Evolutionary conservation across 2,113 vertebrate genomes (phyloP).

Genomic region (Dasypus novemcinctus): DNA sequence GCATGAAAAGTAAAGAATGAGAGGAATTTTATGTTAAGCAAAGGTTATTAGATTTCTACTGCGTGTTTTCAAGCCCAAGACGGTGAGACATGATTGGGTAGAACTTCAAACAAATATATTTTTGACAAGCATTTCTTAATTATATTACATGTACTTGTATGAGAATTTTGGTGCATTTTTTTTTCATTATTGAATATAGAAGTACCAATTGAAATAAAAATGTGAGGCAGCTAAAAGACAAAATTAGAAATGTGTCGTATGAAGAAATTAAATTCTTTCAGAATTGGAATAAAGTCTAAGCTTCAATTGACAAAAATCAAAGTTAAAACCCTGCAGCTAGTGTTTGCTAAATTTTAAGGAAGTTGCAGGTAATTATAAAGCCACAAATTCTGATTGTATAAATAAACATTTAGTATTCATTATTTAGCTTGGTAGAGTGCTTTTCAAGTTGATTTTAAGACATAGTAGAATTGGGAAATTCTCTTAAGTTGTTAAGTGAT

Average conservation of each 20-base stretch:
- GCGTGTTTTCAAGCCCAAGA: not conserved
- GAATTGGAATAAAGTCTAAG: not conserved
- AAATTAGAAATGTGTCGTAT: not conserved
- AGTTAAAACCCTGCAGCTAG: not conserved
- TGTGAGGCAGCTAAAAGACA: not conserved
- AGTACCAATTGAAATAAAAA: not conserved
- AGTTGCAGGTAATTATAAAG: not conserved
- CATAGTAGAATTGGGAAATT: slow-evolving; percentile 1
- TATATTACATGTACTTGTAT: not conserved
- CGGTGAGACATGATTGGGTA: not conserved
- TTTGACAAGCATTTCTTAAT: not conserved
- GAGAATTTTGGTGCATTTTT: not conserved
- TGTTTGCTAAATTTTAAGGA: not conserved
- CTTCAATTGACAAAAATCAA: not conserved
- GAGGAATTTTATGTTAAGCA: not conserved
- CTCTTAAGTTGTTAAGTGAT: not conserved
- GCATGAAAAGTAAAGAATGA: not conserved
- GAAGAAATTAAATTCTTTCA: not conserved
- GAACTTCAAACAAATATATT: not conserved
- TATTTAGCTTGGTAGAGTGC: not conserved
- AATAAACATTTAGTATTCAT: slow-evolving; percentile 1
- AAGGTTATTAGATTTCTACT: not conserved
- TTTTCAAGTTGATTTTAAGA: slow-evolving; percentile 14
- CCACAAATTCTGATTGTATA: not conserved
- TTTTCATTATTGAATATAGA: not conserved